These are phyloP conservation scores for Macrophya alboannulata DNA, from an alignment of 2,888 invertebrate genomes.

Conservation along the genomic window DNA sequence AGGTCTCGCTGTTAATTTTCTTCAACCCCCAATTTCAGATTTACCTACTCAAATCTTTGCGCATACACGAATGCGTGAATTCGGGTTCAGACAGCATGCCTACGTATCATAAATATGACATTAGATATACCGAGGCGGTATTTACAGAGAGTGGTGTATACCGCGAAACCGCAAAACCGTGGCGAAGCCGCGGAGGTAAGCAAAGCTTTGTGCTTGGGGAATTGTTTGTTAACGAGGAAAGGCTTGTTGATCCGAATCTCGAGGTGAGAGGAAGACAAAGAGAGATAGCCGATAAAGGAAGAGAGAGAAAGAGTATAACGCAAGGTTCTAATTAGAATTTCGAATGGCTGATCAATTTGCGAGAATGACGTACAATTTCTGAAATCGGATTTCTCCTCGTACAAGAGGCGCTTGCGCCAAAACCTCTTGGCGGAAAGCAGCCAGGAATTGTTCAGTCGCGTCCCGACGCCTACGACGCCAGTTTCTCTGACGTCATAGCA, in stretches of 20 bases:
- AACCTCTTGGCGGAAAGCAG: conserved; percentile 66
- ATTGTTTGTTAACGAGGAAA: conserved; percentile 54
- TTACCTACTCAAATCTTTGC: background rate
- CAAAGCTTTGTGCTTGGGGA: conserved; percentile 52
- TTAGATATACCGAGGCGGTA: conserved; percentile 27
- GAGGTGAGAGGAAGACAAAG: conserved; percentile 23
- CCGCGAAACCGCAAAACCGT: conserved; percentile 44
- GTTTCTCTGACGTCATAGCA: conserved; percentile 51
- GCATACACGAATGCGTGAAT: background rate
- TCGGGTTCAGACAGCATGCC: background rate
- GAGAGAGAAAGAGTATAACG: conserved; percentile 7
- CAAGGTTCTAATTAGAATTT: conserved; percentile 56
- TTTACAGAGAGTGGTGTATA: background rate
- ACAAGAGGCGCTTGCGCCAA: conserved; percentile 68
- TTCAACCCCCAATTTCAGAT: background rate
- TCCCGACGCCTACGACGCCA: conserved; percentile 68
- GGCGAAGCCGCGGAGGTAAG: conserved; percentile 31
- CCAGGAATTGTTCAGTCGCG: conserved; percentile 69
- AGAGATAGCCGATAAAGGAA: background rate
- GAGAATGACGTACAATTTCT: conserved; percentile 71
- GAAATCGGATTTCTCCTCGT: conserved; percentile 59
- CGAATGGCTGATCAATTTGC: conserved; percentile 47
- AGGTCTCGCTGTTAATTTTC: background rate
- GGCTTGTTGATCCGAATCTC: conserved; percentile 39
- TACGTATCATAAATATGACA: conserved; percentile 22